Conservation (phyloP, 1,140 invertebrate species). For the Diabrotica virgifera region DNA sequence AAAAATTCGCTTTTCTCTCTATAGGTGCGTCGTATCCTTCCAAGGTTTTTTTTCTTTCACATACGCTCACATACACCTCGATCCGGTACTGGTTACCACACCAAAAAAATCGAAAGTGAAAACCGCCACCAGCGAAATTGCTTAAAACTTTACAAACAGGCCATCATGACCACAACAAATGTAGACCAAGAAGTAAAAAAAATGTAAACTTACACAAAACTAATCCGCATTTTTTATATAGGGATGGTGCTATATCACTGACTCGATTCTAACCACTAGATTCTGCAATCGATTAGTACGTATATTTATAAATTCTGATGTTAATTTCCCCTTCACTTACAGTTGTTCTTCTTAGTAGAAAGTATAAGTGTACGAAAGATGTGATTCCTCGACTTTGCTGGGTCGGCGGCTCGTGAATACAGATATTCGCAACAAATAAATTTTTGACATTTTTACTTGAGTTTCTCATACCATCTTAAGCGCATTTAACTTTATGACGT, state of each 20-base stretch:
- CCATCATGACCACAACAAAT: background rate
- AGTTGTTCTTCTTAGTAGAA: slow-evolving; percentile 17
- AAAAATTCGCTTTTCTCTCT: background rate
- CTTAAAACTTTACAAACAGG: slow-evolving; percentile 17
- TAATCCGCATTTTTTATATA: slow-evolving; percentile 31
- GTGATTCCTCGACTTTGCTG: background rate
- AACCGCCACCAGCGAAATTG: slow-evolving; percentile 19
- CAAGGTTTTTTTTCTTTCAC: too few species aligned
- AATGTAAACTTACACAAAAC: slow-evolving; percentile 31
- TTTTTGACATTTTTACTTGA: slow-evolving; percentile 12
- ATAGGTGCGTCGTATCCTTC: slow-evolving; percentile 8
- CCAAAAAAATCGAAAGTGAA: slow-evolving; percentile 24
- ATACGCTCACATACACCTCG: background rate
- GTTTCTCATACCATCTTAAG: slow-evolving; percentile 5
- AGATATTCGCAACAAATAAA: slow-evolving; percentile 11
- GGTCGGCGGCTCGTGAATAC: background rate
- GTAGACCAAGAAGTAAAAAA: slow-evolving; percentile 9
- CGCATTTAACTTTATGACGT: background rate
- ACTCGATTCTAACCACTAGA: slow-evolving; percentile 30
- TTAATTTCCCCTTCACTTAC: slow-evolving; percentile 31
- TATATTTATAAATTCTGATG: slow-evolving; percentile 38
- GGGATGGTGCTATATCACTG: slow-evolving; percentile 29
- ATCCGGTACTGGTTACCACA: background rate
- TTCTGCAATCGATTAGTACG: slow-evolving; percentile 26
- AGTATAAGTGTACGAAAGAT: slow-evolving; percentile 6